Evolutionary conservation across 2,113 vertebrate species (phyloP).

Genomic region (Mohoua ochrocephala): DNA sequence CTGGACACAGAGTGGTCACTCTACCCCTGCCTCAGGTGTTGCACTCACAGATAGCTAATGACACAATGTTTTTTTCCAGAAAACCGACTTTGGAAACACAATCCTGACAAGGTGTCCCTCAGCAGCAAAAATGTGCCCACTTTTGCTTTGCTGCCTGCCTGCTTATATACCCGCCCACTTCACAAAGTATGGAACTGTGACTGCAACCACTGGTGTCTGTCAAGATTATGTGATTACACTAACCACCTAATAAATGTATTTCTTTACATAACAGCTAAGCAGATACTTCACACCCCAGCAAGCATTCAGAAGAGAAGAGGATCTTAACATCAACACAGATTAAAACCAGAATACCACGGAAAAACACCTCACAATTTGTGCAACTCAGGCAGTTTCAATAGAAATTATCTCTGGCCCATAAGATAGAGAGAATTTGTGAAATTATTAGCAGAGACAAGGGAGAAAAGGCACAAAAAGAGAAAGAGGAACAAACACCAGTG

Average conservation of each 20-base stretch:
- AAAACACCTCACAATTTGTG: background rate
- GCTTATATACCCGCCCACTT: background rate
- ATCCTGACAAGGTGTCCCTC: background rate
- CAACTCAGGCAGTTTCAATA: background rate
- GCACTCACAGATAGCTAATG: background rate
- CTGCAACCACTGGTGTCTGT: background rate
- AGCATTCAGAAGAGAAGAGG: background rate
- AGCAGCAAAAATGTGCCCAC: background rate
- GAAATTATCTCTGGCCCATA: background rate
- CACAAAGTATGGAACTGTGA: background rate
- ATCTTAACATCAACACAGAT: background rate
- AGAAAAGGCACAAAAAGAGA: background rate
- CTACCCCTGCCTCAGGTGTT: rapidly evolving
- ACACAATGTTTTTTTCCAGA: background rate
- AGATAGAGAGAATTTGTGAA: background rate
- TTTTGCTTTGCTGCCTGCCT: background rate
- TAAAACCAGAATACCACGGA: background rate
- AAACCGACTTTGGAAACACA: background rate
- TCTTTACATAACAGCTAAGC: background rate
- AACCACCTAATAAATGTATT: background rate
- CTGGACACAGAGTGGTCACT: background rate
- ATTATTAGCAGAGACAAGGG: background rate
- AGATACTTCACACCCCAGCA: background rate
- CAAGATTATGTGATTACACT: background rate
- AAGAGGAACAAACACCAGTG: background rate